These are phyloP conservation scores for Eilema griseolum DNA, from an alignment of 2,888 invertebrate species.

Conservation along the genomic window DNA sequence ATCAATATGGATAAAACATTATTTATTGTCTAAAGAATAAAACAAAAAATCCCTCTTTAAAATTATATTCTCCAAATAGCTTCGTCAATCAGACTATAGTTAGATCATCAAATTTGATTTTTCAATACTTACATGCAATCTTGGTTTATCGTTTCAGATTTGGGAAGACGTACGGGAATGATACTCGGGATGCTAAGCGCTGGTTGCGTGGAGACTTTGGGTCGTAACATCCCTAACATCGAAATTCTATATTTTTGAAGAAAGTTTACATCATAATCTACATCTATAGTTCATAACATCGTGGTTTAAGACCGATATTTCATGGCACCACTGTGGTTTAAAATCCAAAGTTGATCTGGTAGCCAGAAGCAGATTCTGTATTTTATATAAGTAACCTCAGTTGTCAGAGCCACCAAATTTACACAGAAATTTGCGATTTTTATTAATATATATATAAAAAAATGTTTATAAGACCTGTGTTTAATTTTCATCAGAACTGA, in stretches of 20 bases:
- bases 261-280: background rate
- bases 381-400: background rate
- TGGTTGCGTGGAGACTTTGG: constrained; percentile 90
- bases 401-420: background rate
- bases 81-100: too few species aligned
- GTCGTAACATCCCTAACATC: constrained; percentile 53
- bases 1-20: too few species aligned
- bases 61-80: too few species aligned
- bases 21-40: too few species aligned
- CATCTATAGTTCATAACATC: background rate
- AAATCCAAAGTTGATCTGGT: background rate
- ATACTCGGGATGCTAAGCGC: constrained; percentile 91
- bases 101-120: too few species aligned
- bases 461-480: background rate
- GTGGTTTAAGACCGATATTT: background rate
- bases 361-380: background rate
- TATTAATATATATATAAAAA: background rate
- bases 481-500: background rate
- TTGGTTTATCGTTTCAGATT: constrained; percentile 80
- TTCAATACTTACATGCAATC: background rate
- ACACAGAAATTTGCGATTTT: background rate
- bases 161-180: constrained; percentile 92
- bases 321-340: background rate
- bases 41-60: too few species aligned
- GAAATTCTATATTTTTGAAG: background rate